Evolutionary conservation across 1,140 invertebrate species (phyloP).

Genomic region (Rhynchophorus ferrugineus): DNA sequence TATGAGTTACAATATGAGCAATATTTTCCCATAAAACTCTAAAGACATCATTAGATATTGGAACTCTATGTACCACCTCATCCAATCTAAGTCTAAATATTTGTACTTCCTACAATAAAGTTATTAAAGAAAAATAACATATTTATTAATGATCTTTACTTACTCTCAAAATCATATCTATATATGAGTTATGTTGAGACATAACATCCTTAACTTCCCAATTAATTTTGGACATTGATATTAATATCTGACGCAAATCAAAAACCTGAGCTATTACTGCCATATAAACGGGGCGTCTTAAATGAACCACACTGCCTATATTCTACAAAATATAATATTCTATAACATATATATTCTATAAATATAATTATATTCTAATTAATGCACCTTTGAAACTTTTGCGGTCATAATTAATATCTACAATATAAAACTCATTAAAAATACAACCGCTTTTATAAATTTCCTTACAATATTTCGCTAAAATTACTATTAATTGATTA

Average conservation of each 20-base stretch:
- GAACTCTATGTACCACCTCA: constrained; percentile 57
- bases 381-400: too few species aligned
- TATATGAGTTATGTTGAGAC: constrained; percentile 89
- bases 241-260: constrained; percentile 70
- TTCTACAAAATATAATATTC: constrained; percentile 61
- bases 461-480: too few species aligned
- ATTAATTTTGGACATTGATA: constrained; percentile 83
- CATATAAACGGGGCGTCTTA: constrained; percentile 79
- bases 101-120: constrained; percentile 60
- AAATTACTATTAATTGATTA: too few species aligned
- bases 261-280: constrained; percentile 70
- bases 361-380: too few species aligned
- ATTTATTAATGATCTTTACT: constrained; percentile 22
- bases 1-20: constrained; percentile 72
- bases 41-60: constrained; percentile 62
- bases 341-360: too few species aligned
- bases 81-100: constrained; percentile 69
- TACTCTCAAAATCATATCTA: constrained; percentile 62
- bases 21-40: constrained; percentile 80
- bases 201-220: constrained; percentile 96
- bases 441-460: too few species aligned
- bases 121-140: not conserved
- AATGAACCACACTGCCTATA: constrained; percentile 58
- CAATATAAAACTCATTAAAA: too few species aligned
- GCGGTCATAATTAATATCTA: too few species aligned